Conservation (phyloP, 53 echinoderm and acorn worm species). For the Zoroaster sp. region DNA sequence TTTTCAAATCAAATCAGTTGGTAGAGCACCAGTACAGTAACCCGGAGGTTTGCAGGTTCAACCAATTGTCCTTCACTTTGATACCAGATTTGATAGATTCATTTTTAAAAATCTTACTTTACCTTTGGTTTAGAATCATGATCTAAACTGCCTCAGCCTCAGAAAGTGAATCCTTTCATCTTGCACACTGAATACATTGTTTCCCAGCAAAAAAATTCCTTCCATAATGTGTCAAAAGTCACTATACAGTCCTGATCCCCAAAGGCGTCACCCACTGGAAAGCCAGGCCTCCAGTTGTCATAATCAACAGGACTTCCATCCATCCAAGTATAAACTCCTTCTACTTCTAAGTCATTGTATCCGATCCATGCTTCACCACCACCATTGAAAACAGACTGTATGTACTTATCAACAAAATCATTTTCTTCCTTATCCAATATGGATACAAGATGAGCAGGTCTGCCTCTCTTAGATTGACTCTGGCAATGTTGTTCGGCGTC, state of each 20-base stretch:
- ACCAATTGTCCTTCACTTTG: too few relatives aligned
- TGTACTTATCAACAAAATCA: neutral
- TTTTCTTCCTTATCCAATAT: slow-evolving; percentile 26
- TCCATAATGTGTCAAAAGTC: neutral
- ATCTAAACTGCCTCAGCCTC: neutral
- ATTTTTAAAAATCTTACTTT: too few relatives aligned
- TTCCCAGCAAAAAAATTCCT: neutral
- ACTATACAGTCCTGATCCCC: slow-evolving; percentile 15
- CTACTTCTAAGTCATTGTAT: slow-evolving; percentile 20
- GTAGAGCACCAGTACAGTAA: too few relatives aligned
- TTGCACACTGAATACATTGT: neutral
- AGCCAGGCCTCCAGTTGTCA: slow-evolving; percentile 8
- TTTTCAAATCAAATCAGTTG: too few relatives aligned
- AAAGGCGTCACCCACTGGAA: neutral
- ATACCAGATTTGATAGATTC: too few relatives aligned
- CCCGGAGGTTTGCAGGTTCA: too few relatives aligned
- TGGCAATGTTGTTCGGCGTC: slow-evolving; percentile 25
- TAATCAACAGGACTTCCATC: slow-evolving; percentile 34
- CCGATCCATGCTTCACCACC: neutral
- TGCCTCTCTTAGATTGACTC: neutral
- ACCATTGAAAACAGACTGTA: neutral
- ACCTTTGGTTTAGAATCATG: neutral
- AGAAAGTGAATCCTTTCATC: neutral
- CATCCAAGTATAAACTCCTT: slow-evolving; percentile 20
- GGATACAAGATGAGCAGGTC: slow-evolving; percentile 32